Percentiles rank a stretch among this genome's conserved stretches.
phyloP scores from a whole-genome alignment of 2,113 vertebrate species.

The Genyomyrus donnyi region DNA sequence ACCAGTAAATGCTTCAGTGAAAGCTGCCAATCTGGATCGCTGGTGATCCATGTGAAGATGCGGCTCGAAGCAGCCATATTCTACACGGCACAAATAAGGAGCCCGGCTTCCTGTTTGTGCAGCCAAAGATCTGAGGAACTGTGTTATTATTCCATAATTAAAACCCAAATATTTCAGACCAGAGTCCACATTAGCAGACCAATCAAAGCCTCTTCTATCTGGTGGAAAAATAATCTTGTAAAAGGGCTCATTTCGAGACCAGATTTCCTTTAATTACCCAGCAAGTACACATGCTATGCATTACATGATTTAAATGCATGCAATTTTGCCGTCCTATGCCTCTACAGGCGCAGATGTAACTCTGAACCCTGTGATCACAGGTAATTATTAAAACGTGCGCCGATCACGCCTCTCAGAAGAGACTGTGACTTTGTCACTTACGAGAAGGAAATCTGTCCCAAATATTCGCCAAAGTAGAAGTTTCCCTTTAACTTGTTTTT shows the following conservation, averaged over 20 bases:
- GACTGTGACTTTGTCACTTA: background rate
- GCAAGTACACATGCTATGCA: background rate
- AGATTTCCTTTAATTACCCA: slow-evolving; percentile 14
- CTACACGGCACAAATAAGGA: background rate
- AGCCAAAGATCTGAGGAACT: slow-evolving; percentile 1
- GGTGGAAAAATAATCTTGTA: slow-evolving; percentile 19
- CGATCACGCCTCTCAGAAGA: background rate
- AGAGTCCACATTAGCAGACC: background rate
- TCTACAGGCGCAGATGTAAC: background rate
- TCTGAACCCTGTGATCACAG: background rate
- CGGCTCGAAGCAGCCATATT: background rate
- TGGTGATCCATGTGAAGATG: background rate
- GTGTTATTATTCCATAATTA: slow-evolving; percentile 9
- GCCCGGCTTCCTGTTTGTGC: slow-evolving; percentile 6
- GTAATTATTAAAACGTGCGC: background rate
- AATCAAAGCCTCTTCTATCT: background rate
- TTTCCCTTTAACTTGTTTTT: background rate
- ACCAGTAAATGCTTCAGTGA: background rate
- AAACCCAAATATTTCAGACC: background rate
- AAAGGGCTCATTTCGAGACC: background rate
- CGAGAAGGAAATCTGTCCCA: background rate
- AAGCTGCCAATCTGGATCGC: background rate
- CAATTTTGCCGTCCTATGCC: background rate
- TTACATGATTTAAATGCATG: background rate
- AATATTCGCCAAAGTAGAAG: background rate